Evolutionary conservation across 2,797 vertebrate species (phyloP).

Genomic region (Brachyalestes nurse): DNA sequence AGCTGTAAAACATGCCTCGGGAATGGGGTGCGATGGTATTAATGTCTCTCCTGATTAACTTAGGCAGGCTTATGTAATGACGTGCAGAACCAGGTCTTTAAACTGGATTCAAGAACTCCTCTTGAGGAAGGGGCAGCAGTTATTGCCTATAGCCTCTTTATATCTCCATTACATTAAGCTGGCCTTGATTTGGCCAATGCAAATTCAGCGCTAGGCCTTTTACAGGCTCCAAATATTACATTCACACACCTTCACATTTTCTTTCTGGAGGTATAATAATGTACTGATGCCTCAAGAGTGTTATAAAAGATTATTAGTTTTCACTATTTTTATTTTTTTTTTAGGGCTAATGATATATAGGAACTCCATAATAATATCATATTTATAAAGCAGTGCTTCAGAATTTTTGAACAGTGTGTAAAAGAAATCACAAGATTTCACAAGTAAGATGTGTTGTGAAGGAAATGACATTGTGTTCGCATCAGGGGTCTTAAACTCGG

Average conservation of each 20-base stretch:
- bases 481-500: neutral
- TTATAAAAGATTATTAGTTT: neutral
- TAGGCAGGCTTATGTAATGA: slow-evolving; percentile 8
- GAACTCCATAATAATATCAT: neutral
- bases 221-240: neutral
- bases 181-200: neutral
- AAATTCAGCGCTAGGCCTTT: neutral
- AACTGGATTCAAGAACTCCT: neutral
- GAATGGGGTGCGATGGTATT: slow-evolving; percentile 2
- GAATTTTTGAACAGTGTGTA: neutral
- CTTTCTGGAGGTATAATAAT: neutral
- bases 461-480: neutral
- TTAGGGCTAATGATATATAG: neutral
- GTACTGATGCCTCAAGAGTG: neutral
- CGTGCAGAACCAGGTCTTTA: neutral
- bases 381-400: neutral
- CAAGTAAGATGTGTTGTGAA: neutral
- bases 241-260: neutral
- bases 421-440: neutral
- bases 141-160: neutral
- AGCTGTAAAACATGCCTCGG: neutral
- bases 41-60: slow-evolving; percentile 7
- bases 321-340: neutral
- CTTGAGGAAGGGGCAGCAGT: neutral
- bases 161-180: neutral